Conservation (phyloP, 1,140 invertebrate species). For the Colletes gigas region DNA sequence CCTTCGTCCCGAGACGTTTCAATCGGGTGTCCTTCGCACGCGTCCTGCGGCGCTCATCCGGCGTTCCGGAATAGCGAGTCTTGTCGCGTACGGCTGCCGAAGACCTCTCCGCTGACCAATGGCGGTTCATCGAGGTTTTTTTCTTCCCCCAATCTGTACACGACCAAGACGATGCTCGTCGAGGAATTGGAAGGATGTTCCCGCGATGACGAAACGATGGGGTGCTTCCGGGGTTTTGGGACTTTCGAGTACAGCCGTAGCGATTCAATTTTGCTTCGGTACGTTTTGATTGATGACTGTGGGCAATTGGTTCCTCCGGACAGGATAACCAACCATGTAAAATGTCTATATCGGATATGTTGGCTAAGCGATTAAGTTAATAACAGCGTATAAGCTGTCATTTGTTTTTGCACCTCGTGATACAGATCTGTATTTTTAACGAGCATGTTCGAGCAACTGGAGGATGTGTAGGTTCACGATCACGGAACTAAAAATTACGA, state of each 20-base stretch:
- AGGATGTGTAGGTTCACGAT: no score
- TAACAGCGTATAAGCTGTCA: no score
- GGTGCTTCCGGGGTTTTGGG: neutral
- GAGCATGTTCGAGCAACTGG: no score
- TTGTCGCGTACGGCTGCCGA: neutral
- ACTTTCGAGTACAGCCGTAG: no score
- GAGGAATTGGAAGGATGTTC: neutral
- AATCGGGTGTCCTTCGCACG: constrained; percentile 64
- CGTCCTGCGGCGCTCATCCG: neutral
- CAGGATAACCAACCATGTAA: no score
- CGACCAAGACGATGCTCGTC: neutral
- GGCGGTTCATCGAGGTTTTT: neutral
- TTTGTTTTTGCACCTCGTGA: no score
- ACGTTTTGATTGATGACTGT: neutral
- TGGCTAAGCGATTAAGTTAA: no score
- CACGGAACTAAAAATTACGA: no score
- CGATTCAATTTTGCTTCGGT: constrained; percentile 3
- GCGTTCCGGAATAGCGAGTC: neutral
- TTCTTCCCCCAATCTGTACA: neutral
- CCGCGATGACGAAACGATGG: neutral
- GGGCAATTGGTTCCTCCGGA: neutral
- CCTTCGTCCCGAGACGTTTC: constrained; percentile 72
- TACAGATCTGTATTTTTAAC: no score
- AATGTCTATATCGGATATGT: neutral
- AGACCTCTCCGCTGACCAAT: neutral